phyloP scores from a whole-genome alignment of 2,797 vertebrate genomes.

The Champsocephalus esox region DNA sequence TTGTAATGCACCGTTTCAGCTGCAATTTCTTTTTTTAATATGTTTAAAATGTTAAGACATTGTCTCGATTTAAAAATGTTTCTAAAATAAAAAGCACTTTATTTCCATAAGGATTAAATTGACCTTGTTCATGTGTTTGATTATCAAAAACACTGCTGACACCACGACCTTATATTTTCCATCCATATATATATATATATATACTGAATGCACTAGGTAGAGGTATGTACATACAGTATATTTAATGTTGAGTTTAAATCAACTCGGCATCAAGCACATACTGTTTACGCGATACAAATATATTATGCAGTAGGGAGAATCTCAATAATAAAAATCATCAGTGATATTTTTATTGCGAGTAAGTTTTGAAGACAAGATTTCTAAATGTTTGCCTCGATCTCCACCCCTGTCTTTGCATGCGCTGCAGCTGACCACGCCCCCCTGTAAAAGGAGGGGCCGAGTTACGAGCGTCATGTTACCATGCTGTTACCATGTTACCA shows the following conservation, averaged over 20 bases:
- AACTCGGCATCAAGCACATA: background rate
- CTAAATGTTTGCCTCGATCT: background rate
- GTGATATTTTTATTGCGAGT: background rate
- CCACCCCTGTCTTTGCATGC: no score
- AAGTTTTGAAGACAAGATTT: background rate
- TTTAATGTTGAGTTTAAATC: background rate
- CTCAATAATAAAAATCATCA: no score
- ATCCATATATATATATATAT: background rate
- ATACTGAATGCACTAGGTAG: background rate
- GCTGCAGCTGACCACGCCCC: no score
- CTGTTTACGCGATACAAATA: conserved; percentile 15
- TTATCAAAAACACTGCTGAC: background rate
- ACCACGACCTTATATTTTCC: background rate
- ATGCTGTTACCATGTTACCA: no score
- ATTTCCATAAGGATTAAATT: conserved; percentile 71
- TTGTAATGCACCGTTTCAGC: conserved; percentile 60
- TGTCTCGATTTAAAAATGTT: conserved; percentile 68
- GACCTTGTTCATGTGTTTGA: conserved; percentile 9
- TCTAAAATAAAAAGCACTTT: conserved; percentile 89
- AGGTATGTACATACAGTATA: no score
- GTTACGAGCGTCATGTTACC: no score
- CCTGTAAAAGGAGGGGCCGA: no score
- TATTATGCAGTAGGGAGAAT: background rate
- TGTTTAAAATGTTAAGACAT: conserved; percentile 72
- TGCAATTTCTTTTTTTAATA: conserved; percentile 54